A percentile compares a stretch with the other conserved stretches of the same genome.
phyloP scores from a whole-genome alignment of 2,888 invertebrate genomes.

The Capitulum mitella region DNA sequence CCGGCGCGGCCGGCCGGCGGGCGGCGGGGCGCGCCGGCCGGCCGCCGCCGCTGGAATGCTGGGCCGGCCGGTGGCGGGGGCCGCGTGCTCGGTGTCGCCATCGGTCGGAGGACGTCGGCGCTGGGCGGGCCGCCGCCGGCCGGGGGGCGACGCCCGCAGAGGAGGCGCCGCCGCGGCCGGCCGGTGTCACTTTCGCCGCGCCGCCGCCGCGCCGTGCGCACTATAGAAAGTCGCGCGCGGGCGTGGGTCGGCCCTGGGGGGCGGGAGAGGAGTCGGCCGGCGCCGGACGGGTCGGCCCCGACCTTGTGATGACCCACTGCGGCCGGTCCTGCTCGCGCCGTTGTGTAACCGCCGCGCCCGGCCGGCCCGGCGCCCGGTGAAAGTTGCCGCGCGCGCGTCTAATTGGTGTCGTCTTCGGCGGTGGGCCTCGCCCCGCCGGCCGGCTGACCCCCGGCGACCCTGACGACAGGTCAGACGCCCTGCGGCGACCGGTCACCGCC shows the following conservation, averaged over 20 bases:
- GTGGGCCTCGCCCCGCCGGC: not conserved
- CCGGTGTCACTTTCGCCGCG: not conserved
- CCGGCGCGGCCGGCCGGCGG: not conserved
- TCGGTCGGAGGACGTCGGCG: not conserved
- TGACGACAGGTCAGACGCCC: not conserved
- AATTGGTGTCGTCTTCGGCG: constrained; percentile 12
- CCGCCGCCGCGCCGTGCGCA: not conserved
- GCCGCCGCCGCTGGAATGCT: not conserved
- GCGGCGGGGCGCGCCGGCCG: not conserved
- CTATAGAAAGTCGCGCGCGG: not conserved
- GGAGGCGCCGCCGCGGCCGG: too few species aligned
- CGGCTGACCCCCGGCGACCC: not conserved
- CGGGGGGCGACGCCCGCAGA: too few species aligned
- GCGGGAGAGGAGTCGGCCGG: not conserved
- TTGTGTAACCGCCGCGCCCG: constrained; percentile 12
- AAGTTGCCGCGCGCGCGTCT: not conserved
- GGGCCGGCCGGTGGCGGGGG: not conserved
- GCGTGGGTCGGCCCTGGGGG: not conserved
- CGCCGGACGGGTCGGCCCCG: not conserved
- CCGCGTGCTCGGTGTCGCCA: constrained; percentile 4
- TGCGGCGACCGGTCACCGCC: too few species aligned
- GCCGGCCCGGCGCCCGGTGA: not conserved
- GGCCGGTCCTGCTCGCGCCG: not conserved
- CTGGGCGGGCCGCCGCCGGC: not conserved
- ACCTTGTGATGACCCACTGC: not conserved